A percentile compares a stretch with the other conserved stretches of the same genome.
Evolutionary conservation across 2,113 vertebrate genomes (phyloP).

Genomic region (Gulo gulo): DNA sequence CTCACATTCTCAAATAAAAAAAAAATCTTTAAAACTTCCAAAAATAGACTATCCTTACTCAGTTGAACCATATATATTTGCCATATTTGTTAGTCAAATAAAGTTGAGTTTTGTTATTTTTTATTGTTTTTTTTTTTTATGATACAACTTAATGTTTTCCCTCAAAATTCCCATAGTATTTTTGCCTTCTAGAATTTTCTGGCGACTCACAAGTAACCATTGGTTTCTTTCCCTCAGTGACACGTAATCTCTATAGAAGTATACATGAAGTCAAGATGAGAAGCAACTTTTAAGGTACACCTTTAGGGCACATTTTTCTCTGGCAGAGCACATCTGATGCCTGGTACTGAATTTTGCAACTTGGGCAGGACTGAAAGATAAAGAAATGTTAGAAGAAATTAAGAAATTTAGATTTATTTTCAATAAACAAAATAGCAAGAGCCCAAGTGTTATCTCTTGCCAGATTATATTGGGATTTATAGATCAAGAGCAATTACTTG

Average conservation of each 20-base stretch:
- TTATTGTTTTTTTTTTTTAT: no score
- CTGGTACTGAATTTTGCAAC: not conserved
- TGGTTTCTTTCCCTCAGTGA: not conserved
- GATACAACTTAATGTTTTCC: not conserved
- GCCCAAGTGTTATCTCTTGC: not conserved
- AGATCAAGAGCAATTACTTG: not conserved
- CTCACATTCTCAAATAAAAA: no score
- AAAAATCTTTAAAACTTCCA: no score
- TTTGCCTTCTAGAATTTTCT: not conserved
- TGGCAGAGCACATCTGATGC: not conserved
- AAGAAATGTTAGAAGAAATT: not conserved
- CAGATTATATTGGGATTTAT: not conserved
- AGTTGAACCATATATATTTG: not conserved
- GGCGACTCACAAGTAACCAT: not conserved
- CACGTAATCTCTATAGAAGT: not conserved
- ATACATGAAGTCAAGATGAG: not conserved
- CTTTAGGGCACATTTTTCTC: not conserved
- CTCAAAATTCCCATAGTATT: not conserved
- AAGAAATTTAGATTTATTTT: not conserved
- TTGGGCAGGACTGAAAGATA: not conserved
- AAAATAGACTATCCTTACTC: not conserved
- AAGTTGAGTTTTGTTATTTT: not conserved
- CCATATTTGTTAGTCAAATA: not conserved
- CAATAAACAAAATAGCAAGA: not conserved
- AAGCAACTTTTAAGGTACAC: not conserved